Percentiles rank a stretch among this genome's conserved stretches.
phyloP scores from a whole-genome alignment of 2,888 invertebrate species.

The Bimastos eiseni region DNA sequence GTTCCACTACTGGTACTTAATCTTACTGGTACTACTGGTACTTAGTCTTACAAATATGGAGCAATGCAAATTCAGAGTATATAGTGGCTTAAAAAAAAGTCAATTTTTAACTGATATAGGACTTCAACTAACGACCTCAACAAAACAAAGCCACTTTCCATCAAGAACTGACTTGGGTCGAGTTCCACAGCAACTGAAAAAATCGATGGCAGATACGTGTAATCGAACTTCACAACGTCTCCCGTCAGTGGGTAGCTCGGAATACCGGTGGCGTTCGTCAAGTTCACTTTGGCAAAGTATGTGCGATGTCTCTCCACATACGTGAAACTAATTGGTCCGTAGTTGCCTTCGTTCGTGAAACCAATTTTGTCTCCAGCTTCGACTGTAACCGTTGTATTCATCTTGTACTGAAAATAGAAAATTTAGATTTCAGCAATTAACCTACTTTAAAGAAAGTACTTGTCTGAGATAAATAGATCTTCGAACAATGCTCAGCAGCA shows the following conservation, averaged over 20 bases:
- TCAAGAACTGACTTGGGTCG: conserved; percentile 34
- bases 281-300: conserved; percentile 35
- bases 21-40: too few relatives aligned
- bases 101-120: too few relatives aligned
- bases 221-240: conserved; percentile 31
- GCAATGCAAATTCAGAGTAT: too few relatives aligned
- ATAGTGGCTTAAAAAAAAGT: too few relatives aligned
- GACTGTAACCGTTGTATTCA: conserved; percentile 29
- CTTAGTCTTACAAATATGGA: too few relatives aligned
- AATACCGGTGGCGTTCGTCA: background rate
- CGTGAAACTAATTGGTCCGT: conserved; percentile 40
- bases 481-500: background rate
- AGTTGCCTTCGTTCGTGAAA: conserved; percentile 38
- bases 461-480: background rate
- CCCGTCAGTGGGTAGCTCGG: conserved; percentile 33
- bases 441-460: background rate
- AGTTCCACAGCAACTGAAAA: conserved; percentile 40
- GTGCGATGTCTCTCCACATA: conserved; percentile 40
- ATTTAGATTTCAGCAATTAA: background rate
- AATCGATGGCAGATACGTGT: conserved; percentile 32
- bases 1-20: too few relatives aligned
- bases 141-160: background rate
- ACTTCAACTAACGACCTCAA: background rate
- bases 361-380: conserved; percentile 40
- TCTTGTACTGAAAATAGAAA: conserved; percentile 35